A percentile compares a stretch with the other conserved stretches of the same genome.
These are phyloP conservation scores for Labeo catla DNA, from an alignment of 2,113 vertebrate species.

Conservation along the genomic window DNA sequence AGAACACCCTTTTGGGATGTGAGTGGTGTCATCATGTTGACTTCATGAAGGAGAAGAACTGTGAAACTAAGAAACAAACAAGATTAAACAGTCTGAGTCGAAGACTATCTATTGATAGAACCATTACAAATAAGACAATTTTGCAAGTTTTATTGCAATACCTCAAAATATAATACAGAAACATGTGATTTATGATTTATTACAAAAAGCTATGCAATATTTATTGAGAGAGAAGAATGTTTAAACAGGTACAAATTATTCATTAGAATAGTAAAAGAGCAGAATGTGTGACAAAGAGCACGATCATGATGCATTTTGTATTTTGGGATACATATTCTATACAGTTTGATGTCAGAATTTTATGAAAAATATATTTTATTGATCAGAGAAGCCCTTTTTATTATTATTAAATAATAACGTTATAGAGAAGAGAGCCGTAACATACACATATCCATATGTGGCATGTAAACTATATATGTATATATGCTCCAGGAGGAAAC, in stretches of 20 bases:
- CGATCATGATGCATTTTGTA: not conserved
- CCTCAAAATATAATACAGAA: not conserved
- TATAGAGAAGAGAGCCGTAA: too few species aligned
- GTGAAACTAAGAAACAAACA: not conserved
- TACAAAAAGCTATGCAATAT: not conserved
- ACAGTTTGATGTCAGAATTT: not conserved
- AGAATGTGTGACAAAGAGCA: not conserved
- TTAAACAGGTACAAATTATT: conserved; percentile 15
- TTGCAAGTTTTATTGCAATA: too few species aligned
- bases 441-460: too few species aligned
- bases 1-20: conserved; percentile 60
- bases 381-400: too few species aligned
- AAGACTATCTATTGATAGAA: not conserved
- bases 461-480: too few species aligned
- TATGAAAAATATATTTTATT: too few species aligned
- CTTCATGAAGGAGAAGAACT: not conserved
- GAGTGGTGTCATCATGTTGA: conserved; percentile 52
- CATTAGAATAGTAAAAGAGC: not conserved
- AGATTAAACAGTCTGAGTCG: not conserved
- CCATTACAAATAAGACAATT: too few species aligned
- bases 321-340: not conserved
- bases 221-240: not conserved
- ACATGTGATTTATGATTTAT: not conserved
- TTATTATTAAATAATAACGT: too few species aligned
- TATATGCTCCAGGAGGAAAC: too few species aligned